Evolutionary conservation across 2,113 vertebrate species (phyloP).

Genomic region (Lepus europaeus): DNA sequence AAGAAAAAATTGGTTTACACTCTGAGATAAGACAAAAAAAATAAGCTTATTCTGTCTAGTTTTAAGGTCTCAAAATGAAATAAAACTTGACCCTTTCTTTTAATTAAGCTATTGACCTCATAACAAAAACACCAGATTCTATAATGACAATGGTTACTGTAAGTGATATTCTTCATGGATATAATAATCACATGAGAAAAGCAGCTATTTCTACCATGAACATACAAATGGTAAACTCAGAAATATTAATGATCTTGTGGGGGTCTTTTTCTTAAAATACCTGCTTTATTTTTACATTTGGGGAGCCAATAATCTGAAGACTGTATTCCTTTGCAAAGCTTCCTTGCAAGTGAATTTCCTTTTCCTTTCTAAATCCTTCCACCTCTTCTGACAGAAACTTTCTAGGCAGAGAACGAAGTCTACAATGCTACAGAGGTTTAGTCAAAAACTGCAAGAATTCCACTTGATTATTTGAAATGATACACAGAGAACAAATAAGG

Average conservation of each 20-base stretch:
- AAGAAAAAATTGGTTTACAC: constrained; percentile 7
- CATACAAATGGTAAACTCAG: not conserved
- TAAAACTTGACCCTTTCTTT: constrained; percentile 20
- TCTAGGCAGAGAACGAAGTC: constrained; percentile 52
- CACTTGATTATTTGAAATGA: constrained; percentile 47
- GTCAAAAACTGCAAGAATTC: constrained; percentile 41
- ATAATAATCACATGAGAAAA: constrained; percentile 8
- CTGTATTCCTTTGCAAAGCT: not conserved
- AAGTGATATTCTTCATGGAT: not conserved
- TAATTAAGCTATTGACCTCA: constrained; percentile 10
- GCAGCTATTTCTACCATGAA: not conserved
- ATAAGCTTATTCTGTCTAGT: not conserved
- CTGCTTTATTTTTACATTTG: not conserved
- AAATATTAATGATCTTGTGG: not conserved
- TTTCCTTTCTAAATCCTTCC: constrained; percentile 55
- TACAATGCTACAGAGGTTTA: constrained; percentile 50
- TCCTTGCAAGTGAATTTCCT: constrained; percentile 41
- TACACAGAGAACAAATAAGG: constrained; percentile 29
- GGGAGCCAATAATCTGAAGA: not conserved
- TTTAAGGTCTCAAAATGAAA: constrained; percentile 43
- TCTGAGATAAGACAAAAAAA: not conserved
- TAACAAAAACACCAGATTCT: not conserved
- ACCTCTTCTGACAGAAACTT: not conserved
- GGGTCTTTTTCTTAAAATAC: constrained; percentile 16
- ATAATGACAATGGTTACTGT: not conserved